These are phyloP conservation scores for Narcine bancroftii DNA, from an alignment of 2,113 vertebrate genomes.

Conservation along the genomic window DNA sequence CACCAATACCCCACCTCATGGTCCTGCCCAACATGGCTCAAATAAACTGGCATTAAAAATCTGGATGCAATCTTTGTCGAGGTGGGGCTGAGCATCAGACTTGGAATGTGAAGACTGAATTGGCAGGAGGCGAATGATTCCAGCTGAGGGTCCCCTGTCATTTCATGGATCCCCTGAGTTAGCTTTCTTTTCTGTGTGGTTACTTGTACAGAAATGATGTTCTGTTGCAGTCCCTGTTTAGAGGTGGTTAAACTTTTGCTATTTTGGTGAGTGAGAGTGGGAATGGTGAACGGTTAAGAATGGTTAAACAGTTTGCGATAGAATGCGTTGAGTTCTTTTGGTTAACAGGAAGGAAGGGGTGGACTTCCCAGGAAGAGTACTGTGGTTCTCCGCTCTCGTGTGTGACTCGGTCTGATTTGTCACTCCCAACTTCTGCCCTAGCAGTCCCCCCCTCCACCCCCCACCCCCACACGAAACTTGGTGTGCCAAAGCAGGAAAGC, in stretches of 20 bases:
- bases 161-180: neutral
- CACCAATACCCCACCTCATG: neutral
- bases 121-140: neutral
- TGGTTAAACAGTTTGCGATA: neutral
- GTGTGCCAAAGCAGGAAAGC: neutral
- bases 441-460: neutral
- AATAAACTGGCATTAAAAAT: neutral
- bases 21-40: neutral
- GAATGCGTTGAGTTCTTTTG: neutral
- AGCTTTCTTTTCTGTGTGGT: neutral
- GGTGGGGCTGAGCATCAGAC: neutral
- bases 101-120: neutral
- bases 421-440: no score
- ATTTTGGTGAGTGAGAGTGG: neutral
- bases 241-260: neutral
- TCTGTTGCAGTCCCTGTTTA: neutral
- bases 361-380: neutral
- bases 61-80: neutral
- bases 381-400: neutral
- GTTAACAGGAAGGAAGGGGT: neutral
- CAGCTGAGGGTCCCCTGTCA: neutral
- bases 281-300: neutral
- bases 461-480: neutral
- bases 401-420: neutral
- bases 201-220: no score